A percentile compares a stretch with the other conserved stretches of the same genome.
phyloP scores from a whole-genome alignment of 2,797 vertebrate species.

The Pogoniulus pusillus region DNA sequence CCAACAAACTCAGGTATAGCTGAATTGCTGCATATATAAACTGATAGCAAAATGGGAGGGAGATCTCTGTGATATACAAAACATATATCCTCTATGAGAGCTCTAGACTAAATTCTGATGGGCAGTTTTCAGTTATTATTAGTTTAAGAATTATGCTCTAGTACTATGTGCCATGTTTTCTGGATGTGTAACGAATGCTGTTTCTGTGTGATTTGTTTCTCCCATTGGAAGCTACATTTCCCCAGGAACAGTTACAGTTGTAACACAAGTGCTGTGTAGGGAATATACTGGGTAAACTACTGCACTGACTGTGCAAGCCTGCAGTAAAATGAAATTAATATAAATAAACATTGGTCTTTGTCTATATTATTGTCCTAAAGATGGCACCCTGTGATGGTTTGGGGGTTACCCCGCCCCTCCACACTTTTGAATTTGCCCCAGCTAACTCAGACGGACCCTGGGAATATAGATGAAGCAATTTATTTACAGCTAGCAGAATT shows the following conservation, averaged over 20 bases:
- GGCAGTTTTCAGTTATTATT: background rate
- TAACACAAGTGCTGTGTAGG: background rate
- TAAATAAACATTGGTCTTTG: slow-evolving; percentile 1
- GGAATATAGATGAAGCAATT: too few relatives aligned
- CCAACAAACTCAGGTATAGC: background rate
- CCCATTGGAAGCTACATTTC: background rate
- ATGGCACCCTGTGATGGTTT: too few relatives aligned
- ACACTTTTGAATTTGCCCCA: too few relatives aligned
- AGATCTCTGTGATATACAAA: background rate
- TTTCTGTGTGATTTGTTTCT: background rate
- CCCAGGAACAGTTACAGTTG: background rate
- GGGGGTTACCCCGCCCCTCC: too few relatives aligned
- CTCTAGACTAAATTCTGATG: background rate
- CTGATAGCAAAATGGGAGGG: background rate
- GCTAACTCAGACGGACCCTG: too few relatives aligned
- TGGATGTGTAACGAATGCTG: background rate
- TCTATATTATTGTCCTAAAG: background rate
- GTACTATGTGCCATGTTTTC: background rate
- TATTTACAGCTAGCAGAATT: too few relatives aligned
- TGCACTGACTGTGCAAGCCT: background rate
- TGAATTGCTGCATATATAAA: background rate
- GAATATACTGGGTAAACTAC: background rate
- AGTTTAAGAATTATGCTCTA: background rate
- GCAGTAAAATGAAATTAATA: background rate
- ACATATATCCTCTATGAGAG: background rate